Evolutionary conservation across 2,888 invertebrate genomes (phyloP).

Genomic region (Perithous albicinctus): DNA sequence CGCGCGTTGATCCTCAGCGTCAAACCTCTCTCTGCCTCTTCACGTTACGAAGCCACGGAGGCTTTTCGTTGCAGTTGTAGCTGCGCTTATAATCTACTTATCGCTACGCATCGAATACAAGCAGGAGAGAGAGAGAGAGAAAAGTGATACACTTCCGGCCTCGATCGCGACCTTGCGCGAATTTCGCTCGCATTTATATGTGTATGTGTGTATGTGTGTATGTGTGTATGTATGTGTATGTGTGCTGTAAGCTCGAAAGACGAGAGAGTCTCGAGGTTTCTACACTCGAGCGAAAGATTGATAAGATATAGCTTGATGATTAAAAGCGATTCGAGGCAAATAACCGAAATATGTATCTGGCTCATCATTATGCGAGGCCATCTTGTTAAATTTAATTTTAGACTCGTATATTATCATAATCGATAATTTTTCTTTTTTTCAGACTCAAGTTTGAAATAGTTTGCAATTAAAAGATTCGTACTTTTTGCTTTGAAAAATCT

Average conservation of each 20-base stretch:
- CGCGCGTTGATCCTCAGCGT: background rate
- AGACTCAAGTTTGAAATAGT: too few relatives aligned
- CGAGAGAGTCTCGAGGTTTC: background rate
- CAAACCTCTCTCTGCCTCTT: background rate
- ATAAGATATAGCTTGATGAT: background rate
- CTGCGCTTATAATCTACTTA: slow-evolving; percentile 5
- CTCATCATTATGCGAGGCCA: too few relatives aligned
- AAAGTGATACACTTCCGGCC: slow-evolving; percentile 52
- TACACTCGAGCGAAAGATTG: background rate
- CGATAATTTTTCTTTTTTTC: background rate
- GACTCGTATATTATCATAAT: too few relatives aligned
- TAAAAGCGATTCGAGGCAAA: background rate
- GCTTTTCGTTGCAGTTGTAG: background rate
- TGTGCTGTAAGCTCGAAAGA: background rate
- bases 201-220: too few relatives aligned
- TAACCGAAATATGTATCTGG: too few relatives aligned
- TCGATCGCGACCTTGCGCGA: slow-evolving; percentile 76
- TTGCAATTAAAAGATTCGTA: too few relatives aligned
- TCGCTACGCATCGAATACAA: background rate
- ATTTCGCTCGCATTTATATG: slow-evolving; percentile 76
- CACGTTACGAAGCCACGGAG: background rate
- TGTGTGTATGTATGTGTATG: too few relatives aligned
- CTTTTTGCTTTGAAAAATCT: too few relatives aligned
- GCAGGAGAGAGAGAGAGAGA: slow-evolving; percentile 10
- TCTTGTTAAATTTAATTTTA: too few relatives aligned